Percentiles rank a stretch among this genome's conserved stretches.
phyloP scores from a whole-genome alignment of 2,888 invertebrate species.

The Argynnis bischoffii region DNA sequence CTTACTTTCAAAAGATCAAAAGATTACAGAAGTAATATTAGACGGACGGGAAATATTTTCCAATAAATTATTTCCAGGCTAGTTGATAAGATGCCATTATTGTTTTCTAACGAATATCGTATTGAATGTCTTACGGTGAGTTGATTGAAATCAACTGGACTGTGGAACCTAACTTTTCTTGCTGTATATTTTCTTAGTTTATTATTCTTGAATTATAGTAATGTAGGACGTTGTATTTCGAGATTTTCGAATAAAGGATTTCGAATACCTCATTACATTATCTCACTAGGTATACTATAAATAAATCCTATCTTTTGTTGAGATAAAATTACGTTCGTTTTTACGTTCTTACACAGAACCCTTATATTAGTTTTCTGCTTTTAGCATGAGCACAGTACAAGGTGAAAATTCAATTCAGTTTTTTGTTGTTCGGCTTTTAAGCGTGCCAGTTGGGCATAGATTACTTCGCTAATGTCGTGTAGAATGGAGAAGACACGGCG shows the following conservation, averaged over 20 bases:
- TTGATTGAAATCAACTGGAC: too few relatives aligned
- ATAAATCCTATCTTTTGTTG: background rate
- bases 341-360: background rate
- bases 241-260: background rate
- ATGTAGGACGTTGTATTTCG: background rate
- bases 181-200: too few relatives aligned
- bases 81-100: background rate
- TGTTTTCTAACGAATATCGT: constrained; percentile 1
- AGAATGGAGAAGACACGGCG: too few relatives aligned
- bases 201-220: background rate
- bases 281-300: background rate
- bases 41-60: background rate
- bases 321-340: background rate
- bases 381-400: too few relatives aligned
- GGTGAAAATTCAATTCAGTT: too few relatives aligned
- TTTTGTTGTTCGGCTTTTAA: too few relatives aligned
- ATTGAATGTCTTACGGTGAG: background rate
- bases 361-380: too few relatives aligned
- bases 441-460: too few relatives aligned
- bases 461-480: too few relatives aligned
- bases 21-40: constrained; percentile 6
- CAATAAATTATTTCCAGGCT: background rate
- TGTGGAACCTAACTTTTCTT: too few relatives aligned
- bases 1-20: background rate
- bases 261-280: constrained; percentile 1